Evolutionary conservation across 2,888 invertebrate species (phyloP).

Genomic region (Beris morrisii): DNA sequence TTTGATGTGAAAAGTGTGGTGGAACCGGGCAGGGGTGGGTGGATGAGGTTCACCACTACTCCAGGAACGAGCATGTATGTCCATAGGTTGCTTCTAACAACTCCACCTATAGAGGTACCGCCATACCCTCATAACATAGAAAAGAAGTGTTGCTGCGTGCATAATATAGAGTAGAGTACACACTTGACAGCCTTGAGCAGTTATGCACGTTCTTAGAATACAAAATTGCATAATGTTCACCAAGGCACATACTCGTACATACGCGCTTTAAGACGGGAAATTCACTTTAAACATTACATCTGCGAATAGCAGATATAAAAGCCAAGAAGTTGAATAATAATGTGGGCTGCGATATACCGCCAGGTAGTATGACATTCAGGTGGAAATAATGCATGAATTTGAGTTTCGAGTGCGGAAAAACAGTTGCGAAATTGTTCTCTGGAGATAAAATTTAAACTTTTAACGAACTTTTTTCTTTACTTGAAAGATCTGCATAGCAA

Average conservation of each 20-base stretch:
- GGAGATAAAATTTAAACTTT: constrained; percentile 20
- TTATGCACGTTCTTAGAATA: constrained; percentile 29
- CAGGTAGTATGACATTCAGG: constrained; percentile 14
- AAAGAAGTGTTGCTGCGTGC: constrained; percentile 2
- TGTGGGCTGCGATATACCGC: background rate
- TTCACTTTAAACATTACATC: background rate
- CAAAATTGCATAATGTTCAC: constrained; percentile 23
- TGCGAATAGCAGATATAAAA: constrained; percentile 2
- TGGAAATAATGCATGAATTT: constrained; percentile 24
- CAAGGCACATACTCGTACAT: constrained; percentile 1
- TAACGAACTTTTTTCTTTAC: background rate
- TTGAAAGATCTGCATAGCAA: too few species aligned
- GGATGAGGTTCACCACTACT: too few species aligned
- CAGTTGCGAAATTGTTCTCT: constrained; percentile 12
- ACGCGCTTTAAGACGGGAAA: background rate
- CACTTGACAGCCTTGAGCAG: constrained; percentile 30
- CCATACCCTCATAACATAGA: too few species aligned
- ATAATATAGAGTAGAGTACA: constrained; percentile 7
- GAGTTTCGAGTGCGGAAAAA: constrained; percentile 12
- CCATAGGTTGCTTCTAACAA: too few species aligned
- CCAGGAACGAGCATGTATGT: too few species aligned
- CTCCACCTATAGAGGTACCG: too few species aligned
- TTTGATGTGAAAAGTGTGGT: too few species aligned
- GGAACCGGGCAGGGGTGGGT: too few species aligned
- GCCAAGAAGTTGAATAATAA: constrained; percentile 30